Conservation (phyloP, 2,113 vertebrate genomes). For the Lamprologus tigripictilis region DNA sequence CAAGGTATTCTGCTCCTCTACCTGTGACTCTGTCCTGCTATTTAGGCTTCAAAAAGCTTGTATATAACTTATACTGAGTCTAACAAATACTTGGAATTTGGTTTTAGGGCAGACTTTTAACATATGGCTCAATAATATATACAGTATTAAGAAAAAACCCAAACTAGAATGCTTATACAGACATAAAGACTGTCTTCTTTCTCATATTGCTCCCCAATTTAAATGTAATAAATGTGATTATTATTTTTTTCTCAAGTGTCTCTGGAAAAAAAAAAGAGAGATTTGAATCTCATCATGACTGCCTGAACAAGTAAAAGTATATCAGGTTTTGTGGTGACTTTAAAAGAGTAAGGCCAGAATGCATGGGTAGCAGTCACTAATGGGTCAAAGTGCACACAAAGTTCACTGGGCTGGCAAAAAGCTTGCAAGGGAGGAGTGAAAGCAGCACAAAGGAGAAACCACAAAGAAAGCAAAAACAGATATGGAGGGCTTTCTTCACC, state of each 20-base stretch:
- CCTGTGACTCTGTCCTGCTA: not conserved
- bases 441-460: slow-evolving; percentile 48
- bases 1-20: not conserved
- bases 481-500: slow-evolving; percentile 45
- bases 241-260: not conserved
- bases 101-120: not conserved
- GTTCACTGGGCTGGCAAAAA: slow-evolving; percentile 61
- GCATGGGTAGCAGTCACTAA: slow-evolving; percentile 49
- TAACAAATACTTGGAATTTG: not conserved
- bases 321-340: not conserved
- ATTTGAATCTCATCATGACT: not conserved
- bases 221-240: not conserved
- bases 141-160: not conserved
- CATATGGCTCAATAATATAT: not conserved
- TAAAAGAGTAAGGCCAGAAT: slow-evolving; percentile 39
- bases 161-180: not conserved
- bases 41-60: not conserved
- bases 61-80: not conserved
- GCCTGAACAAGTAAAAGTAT: not conserved
- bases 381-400: slow-evolving; percentile 67
- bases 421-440: slow-evolving; percentile 27
- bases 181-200: not conserved
- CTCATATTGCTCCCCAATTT: not conserved
- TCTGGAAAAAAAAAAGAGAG: not conserved
- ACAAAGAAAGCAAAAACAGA: slow-evolving; percentile 44